A percentile compares a stretch with the other conserved stretches of the same genome.
These are phyloP conservation scores for Crossaster papposus DNA, from an alignment of 53 echinoderm and acorn worm genomes.

Conservation along the genomic window DNA sequence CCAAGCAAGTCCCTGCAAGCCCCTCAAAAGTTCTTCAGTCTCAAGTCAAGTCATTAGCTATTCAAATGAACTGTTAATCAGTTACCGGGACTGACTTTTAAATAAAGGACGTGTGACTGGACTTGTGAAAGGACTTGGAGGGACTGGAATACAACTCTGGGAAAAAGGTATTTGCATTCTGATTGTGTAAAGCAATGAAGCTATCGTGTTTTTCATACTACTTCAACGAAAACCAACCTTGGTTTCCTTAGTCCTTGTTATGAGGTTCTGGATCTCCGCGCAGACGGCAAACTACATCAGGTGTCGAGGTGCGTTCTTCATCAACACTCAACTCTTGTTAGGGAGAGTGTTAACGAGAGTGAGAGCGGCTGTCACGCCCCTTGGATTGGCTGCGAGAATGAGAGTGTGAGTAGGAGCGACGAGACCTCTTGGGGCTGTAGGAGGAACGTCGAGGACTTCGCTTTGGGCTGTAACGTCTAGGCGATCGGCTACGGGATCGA, in stretches of 20 bases:
- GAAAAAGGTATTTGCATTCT: background rate
- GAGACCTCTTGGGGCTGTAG: conserved; percentile 49
- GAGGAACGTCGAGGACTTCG: conserved; percentile 31
- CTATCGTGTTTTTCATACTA: background rate
- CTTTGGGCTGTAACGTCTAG: conserved; percentile 50
- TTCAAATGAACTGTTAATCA: no score
- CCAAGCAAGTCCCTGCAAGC: no score
- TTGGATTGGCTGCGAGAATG: conserved; percentile 52
- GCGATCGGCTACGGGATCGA: conserved; percentile 76
- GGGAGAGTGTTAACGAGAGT: conserved; percentile 26
- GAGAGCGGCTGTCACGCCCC: conserved; percentile 50
- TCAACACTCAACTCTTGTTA: background rate
- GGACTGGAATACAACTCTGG: no score
- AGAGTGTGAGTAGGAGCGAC: conserved; percentile 57
- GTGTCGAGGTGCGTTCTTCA: background rate
- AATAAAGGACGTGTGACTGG: no score
- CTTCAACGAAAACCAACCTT: conserved; percentile 42
- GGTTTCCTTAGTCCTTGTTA: conserved; percentile 16
- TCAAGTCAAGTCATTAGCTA: no score
- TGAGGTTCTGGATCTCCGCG: background rate
- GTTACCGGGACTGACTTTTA: no score
- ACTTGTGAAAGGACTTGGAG: no score
- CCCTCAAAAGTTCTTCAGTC: no score
- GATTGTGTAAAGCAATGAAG: background rate
- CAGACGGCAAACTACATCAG: background rate